A percentile compares a stretch with the other conserved stretches of the same genome.
phyloP scores from a whole-genome alignment of 92 coral and sea anemone species.

The Metridium senile region DNA sequence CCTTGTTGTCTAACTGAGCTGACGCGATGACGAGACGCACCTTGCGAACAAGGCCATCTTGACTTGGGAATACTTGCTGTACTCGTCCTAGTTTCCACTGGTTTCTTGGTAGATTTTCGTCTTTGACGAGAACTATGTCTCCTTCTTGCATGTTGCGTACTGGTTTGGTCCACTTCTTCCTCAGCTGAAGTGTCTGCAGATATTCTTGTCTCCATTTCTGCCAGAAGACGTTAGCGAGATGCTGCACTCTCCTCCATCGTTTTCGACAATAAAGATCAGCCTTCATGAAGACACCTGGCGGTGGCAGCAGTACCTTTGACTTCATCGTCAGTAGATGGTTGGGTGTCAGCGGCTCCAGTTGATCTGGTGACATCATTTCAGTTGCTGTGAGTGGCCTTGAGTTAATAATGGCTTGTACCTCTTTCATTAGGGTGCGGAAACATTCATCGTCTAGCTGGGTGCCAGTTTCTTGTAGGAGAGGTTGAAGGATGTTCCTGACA shows the following conservation, averaged over 20 bases:
- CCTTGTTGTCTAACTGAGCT: not conserved
- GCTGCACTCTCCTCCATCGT: constrained; percentile 25
- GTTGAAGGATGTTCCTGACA: constrained; percentile 42
- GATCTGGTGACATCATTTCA: constrained; percentile 24
- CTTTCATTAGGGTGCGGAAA: constrained; percentile 49
- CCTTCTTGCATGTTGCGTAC: not conserved
- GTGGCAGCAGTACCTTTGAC: constrained; percentile 46
- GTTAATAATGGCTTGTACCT: constrained; percentile 40
- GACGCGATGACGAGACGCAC: constrained; percentile 6
- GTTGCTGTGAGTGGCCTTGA: constrained; percentile 37
- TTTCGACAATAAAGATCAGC: constrained; percentile 19
- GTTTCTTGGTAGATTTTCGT: constrained; percentile 19
- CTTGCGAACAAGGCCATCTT: constrained; percentile 12
- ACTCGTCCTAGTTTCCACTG: constrained; percentile 9
- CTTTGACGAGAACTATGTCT: constrained; percentile 6
- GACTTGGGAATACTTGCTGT: not conserved
- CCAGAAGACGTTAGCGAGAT: constrained; percentile 10
- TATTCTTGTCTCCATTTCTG: constrained; percentile 11
- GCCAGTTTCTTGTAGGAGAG: constrained; percentile 35
- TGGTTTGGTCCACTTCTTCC: constrained; percentile 1
- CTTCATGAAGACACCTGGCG: constrained; percentile 47
- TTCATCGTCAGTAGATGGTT: constrained; percentile 48
- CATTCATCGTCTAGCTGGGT: constrained; percentile 51
- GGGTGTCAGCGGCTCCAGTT: constrained; percentile 40
- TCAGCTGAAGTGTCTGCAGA: not conserved